Evolutionary conservation across 2,797 vertebrate genomes (phyloP), one percentile per base, ranked within the genome.

Genomic region (Enteromius afrohamiltoni): DNA sequence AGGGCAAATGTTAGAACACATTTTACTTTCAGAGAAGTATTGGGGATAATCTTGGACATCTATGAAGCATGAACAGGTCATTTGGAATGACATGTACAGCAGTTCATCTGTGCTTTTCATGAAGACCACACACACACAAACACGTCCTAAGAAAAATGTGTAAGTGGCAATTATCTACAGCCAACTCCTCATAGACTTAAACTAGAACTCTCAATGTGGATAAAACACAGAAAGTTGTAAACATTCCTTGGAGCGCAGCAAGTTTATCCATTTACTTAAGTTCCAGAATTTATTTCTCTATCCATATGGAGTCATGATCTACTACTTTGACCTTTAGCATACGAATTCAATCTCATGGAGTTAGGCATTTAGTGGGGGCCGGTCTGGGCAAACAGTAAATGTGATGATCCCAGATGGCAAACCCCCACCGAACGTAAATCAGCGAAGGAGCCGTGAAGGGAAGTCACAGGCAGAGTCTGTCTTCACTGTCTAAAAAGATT

Each of bases 401-500:
- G 68, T 34, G 75, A 40, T 69, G 60, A 80, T 80, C 76, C 53
- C 83, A 77, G 82, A 81, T 77, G 68, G 78, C 40, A 67, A 78
- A 2, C 68, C 45, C 84, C 83, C 79, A 17, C 74, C 31, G 71
- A 68, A 42, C n/a, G 62, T 85, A 83, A 85, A 83, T 85, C 49
- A 84, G 82, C 19, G 31, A 84, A 7, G 49, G n/a, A 68, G 62
- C 31, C 19, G 49, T 65, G 49, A 69, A 82, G 31, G 84, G 67
- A 85, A 76, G 49, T 78, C 80, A 55, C 80, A 62, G 40, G 31
- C 60, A 45, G 40, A 83, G 78, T 83, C 89, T 91, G 89, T 91
- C 90, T 91, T 87, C 91, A 88, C 86, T 89, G 91, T 89, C 89
- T 89, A 87, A 91, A 84, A 89, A 88, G 91, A 90, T 90, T 89